Evolutionary conservation across 2,888 invertebrate genomes (phyloP).

Genomic region (Ctena decussata): DNA sequence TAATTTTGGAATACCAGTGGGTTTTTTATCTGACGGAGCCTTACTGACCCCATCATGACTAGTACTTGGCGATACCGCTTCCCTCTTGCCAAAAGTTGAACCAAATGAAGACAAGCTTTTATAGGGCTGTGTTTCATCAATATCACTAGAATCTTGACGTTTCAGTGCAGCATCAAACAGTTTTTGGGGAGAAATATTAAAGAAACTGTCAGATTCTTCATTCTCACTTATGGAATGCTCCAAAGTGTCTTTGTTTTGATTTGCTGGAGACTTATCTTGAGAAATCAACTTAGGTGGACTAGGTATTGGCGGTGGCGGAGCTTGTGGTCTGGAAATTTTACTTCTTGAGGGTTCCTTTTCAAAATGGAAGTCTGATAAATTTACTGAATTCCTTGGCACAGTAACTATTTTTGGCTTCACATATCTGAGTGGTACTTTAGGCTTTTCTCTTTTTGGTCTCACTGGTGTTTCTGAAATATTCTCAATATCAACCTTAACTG

Average conservation of each 20-base stretch:
- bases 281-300: conserved; percentile 21
- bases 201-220: conserved; percentile 37
- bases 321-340: conserved; percentile 20
- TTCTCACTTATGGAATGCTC: conserved; percentile 41
- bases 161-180: conserved; percentile 38
- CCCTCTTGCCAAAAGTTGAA: conserved; percentile 44
- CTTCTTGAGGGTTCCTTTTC: not conserved
- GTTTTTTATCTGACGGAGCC: not conserved
- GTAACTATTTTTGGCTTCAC: conserved; percentile 76
- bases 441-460: conserved; percentile 57
- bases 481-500: conserved; percentile 4
- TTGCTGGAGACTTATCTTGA: not conserved
- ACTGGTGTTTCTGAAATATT: conserved; percentile 38
- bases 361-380: conserved; percentile 26
- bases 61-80: not conserved
- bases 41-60: not conserved
- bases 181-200: conserved; percentile 51
- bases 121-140: conserved; percentile 32
- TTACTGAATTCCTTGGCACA: conserved; percentile 65
- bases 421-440: conserved; percentile 70
- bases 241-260: not conserved
- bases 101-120: conserved; percentile 58
- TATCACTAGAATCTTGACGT: conserved; percentile 48
- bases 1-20: not conserved
- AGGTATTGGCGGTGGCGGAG: conserved; percentile 65